Evolutionary conservation across 2,888 invertebrate genomes (phyloP), one percentile per base, ranked within the genome.

Genomic region (Eilema depressum): DNA sequence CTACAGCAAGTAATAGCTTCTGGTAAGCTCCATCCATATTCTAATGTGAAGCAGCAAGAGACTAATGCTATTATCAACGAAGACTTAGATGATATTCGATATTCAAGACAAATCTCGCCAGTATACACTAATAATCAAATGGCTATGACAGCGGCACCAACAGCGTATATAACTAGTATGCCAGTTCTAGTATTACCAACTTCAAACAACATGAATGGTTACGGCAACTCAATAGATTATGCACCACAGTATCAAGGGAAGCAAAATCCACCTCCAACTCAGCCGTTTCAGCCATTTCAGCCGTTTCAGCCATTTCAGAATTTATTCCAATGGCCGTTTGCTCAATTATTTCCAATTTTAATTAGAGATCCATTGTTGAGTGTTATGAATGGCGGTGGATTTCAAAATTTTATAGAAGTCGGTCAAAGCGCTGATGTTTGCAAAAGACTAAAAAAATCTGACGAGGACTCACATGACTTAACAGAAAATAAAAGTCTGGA

Each of bases 341-440:
- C 95, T 11, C 88, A 91, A 53, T 90, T 91, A 53, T 96, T 96
- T 80, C 96, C 96, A 0, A 92, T 96, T 47, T 85, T 96, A 12
- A 94, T 96, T 41, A 96, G 94, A 86, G 96, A 96, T 82, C 96
- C 96, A 0, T 85, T 96, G 17, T 82, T 96, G 11, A 94, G 93
- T 71, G 90, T 96, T 66, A 86, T 92, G 69, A 91, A 91, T 75
- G 93, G 95, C 47, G 96, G 96, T 63, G 95, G 96, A 4, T 93
- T 95, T 85, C 94, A 93, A 41, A 95, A 94, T 75, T 93, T 96
- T 80, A 83, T 96, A 62, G 96, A 97, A 86, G 96, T 96, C 77
- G 96, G 96, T 1, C 96, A 96, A 80, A 91, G 83, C 64, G 96
- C 96, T 57, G 96, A 96, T 79, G 91, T 95, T 25, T 96, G 96